Base-by-base conservation (phyloP, 2,797 vertebrate species). In the Petrocephalus sullivani region DNA sequence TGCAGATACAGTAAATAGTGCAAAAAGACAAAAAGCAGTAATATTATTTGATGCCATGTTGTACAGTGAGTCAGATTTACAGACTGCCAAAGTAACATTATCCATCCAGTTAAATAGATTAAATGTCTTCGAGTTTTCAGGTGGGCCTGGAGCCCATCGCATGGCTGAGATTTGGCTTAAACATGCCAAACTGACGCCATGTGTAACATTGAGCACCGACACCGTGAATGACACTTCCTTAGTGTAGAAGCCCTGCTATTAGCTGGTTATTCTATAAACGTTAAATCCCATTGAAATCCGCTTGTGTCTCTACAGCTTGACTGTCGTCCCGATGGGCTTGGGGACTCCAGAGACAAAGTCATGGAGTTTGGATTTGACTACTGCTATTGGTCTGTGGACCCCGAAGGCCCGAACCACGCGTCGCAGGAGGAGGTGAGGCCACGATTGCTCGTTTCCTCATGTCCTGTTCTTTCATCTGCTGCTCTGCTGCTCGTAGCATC, bases 351-450 rank as follows among this genome's bases (percentile, higher is more conserved):
- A 92, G 98, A 98, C 92, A 98, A 96, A 93, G 90, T 96, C 75
- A 92, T 96, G 90, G 97, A 98, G 90, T 99, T 98, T 91, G 95
- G 96, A 89, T 99, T 99, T 93, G 98, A 99, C 94, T 99, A 98
- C 92, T 98, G 98, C 95, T 99, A 98, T 94, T 99, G 98, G 98
- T 99, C 98, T 4, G 96, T 97, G 91, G 96, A 98, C 93, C 95
- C 97, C 0, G 96, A 96, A 85, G 97, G 97, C 90, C 94, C 97
- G 28, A 96, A 96, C 88, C 97, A 97, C 92, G 97, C 98, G 0
- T 97, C 98, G 88, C 98, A 99, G 94, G 98, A 99, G 93, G 95
- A 97, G 97, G 98, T 99, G 94, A 95, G 96, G 90, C 16, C 41
- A 1, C 2, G 53, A 14, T 4, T 14, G 49, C 10, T 3, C 23